A percentile compares a stretch with the other conserved stretches of the same genome.
Evolutionary conservation across 2,888 invertebrate species (phyloP).

Genomic region (Drosophila mayaguana): DNA sequence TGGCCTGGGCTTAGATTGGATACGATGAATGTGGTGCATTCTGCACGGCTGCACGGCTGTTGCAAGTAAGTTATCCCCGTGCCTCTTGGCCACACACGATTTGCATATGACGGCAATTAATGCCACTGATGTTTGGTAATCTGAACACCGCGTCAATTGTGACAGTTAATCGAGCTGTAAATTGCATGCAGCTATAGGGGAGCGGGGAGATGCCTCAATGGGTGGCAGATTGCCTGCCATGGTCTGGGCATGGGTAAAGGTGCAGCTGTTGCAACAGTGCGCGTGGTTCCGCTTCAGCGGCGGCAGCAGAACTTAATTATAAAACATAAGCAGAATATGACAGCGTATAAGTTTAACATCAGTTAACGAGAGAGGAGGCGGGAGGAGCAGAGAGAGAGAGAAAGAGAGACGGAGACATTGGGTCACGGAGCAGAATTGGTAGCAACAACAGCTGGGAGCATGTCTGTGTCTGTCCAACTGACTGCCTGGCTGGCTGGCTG

Average conservation of each 20-base stretch:
- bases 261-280: constrained; percentile 32
- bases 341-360: constrained; percentile 27
- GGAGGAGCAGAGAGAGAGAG: not conserved
- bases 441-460: constrained; percentile 26
- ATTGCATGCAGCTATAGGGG: constrained; percentile 40
- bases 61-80: constrained; percentile 1
- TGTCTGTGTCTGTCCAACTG: constrained; percentile 25
- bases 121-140: constrained; percentile 48
- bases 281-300: constrained; percentile 33
- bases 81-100: constrained; percentile 13
- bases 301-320: constrained; percentile 54
- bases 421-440: constrained; percentile 4
- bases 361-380: not conserved
- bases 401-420: not conserved
- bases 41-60: not conserved
- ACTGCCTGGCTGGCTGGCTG: not conserved
- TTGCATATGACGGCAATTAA: constrained; percentile 27
- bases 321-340: constrained; percentile 45
- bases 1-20: constrained; percentile 17
- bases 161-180: constrained; percentile 74
- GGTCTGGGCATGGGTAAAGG: not conserved
- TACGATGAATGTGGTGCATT: constrained; percentile 25
- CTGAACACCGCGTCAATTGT: constrained; percentile 61
- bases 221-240: not conserved
- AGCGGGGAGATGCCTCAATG: not conserved